Base-by-base conservation (phyloP, 92 coral and sea anemone genomes). In the Porites rus region DNA sequence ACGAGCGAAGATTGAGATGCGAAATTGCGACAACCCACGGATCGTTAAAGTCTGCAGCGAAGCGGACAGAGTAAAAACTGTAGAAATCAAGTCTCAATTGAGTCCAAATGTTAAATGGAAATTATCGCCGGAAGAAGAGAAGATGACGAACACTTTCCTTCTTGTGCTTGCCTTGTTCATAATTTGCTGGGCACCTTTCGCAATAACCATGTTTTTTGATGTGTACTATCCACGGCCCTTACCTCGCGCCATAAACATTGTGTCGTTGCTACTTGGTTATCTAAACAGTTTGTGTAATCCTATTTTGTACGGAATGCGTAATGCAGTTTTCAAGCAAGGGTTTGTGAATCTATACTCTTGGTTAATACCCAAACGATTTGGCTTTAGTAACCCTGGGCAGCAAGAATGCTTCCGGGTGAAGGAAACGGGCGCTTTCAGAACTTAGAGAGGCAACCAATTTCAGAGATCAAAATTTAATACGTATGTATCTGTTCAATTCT, bases 131-230 rank as follows among this genome's bases (percentile, higher is more conserved):
- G 92, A 93, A 53, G 96, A 93, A 72, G 71, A 88, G 2, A 93
- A 82, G 76, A 84, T 93, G 14, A 93, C 96, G 14, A 90, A 93
- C 86, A 95, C 98, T 20, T 85, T 95, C 13, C 79, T 95, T 82
- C 82, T 95, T 14, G 95, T 93, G 8, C 94, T 95, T 5, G 79
- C 90, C 1, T 84, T 83, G 53, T 93, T 96, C 81, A 80, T 89
- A 9, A 22, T 92, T 6, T 96, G 93, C 74, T 96, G 97, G 98
- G 83, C 97, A 10, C 95, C 97, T 1, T 96, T 93, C 73, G 97
- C 97, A 18, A 77, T 93, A 14, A 93, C 96, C 8, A 96, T 96
- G 95, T 81, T 96, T 46, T 80, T 93, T 21, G 91, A 96, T 50
- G 93, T 92, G 18, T 96, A 91, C 69, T 52, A 60, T 24, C 76